Evolutionary conservation across 2,113 vertebrate genomes (phyloP), one percentile per base, ranked within the genome.

Genomic region (Ibidorhyncha struthersii): DNA sequence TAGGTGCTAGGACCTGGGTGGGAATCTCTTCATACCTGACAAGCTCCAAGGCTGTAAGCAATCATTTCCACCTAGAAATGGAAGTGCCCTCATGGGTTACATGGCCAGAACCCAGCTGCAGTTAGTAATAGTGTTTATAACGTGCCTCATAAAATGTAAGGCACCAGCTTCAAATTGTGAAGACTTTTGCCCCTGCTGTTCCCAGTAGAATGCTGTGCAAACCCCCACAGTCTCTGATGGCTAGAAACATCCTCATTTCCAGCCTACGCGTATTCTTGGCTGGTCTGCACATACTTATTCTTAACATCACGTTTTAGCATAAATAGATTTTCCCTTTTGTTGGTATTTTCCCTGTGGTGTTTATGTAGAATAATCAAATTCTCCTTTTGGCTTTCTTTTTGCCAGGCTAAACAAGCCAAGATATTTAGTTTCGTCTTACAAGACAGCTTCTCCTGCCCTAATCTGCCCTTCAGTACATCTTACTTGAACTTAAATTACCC

Each of bases 281-380:
- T 95, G 83, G 41, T 41, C 94, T 91, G 69, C 80, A 62, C 59
- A 17, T 62, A 55, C 63, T 80, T 69, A 59, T 38, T 93, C 77
- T 61, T 70, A 93, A 94, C 89, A 74, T 71, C 52, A 17, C 76
- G 81, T 91, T 95, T 87, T 80, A 94, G 52, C 89, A 85, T 67
- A 89, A 96, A 91, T 34, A 76, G 77, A 59, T 89, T 95, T 95
- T 72, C 65, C 55, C 36, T 94, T 93, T 93, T 89, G 81, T 91
- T 93, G 70, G 30, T 79, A 14, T 89, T 96, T 96, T 91, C 91
- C 91, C 93, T 87, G 84, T 87, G 89, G 84, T 73, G 61, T 93
- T 91, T 55, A 52, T 87, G 86, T 49, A 76, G 90, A 88, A 72
- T 95, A 96, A 95, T 95, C 86, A 94, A 52, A 89, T 84, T 93